phyloP scores from a whole-genome alignment of 2,888 invertebrate species.

The Caradrina clavipalpis region DNA sequence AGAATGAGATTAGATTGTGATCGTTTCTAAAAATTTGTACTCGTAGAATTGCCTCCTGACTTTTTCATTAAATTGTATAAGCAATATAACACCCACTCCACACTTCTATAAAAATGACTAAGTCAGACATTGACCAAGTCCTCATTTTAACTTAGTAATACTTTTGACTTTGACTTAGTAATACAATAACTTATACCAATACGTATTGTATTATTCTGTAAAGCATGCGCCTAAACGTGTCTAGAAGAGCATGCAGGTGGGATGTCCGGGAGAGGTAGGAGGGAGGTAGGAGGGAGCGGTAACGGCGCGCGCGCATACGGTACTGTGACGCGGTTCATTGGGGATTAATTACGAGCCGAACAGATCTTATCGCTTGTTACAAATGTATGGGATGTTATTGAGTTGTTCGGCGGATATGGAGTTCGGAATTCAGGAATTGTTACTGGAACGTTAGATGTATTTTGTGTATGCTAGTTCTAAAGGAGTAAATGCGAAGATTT shows the following conservation, averaged over 20 bases:
- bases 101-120: no score
- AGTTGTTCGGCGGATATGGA: not conserved
- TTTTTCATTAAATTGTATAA: no score
- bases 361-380: slow-evolving; percentile 26
- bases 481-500: no score
- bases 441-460: not conserved
- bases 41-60: no score
- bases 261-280: slow-evolving; percentile 38
- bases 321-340: slow-evolving; percentile 58
- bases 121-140: no score
- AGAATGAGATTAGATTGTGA: no score
- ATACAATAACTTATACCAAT: no score
- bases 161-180: no score
- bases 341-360: slow-evolving; percentile 49
- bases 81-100: no score
- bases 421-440: not conserved
- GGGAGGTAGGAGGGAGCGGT: slow-evolving; percentile 39
- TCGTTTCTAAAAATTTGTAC: no score
- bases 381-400: slow-evolving; percentile 21
- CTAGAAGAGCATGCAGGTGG: not conserved
- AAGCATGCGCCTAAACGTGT: not conserved
- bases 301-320: slow-evolving; percentile 58
- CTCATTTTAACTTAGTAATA: no score
- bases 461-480: not conserved
- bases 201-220: not conserved